These are phyloP conservation scores for Psilopsiagon aurifrons DNA, from an alignment of 2,113 vertebrate species.

Conservation along the genomic window DNA sequence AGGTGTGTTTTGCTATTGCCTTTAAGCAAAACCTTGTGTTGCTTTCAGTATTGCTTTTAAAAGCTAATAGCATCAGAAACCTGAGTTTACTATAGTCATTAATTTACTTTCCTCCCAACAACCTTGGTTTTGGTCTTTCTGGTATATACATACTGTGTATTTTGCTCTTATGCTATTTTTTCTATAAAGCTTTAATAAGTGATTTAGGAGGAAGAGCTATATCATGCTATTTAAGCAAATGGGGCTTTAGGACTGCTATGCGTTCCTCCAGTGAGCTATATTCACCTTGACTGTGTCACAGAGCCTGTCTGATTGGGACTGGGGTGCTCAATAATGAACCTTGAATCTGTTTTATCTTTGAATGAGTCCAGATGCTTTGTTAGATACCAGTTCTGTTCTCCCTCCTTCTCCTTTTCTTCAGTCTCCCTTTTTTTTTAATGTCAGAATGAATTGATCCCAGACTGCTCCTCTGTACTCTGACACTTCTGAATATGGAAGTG, in stretches of 20 bases:
- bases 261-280: not conserved
- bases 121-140: not conserved
- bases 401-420: not conserved
- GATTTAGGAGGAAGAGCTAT: conserved; percentile 21
- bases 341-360: conserved; percentile 57
- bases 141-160: not conserved
- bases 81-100: not conserved
- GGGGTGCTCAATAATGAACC: conserved; percentile 30
- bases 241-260: not conserved
- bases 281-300: not conserved
- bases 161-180: not conserved
- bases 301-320: conserved; percentile 9
- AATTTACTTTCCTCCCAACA: not conserved
- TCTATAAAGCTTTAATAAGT: not conserved
- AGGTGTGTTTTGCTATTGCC: not conserved
- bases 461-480: conserved; percentile 58
- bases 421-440: not conserved
- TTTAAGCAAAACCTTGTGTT: not conserved
- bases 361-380: conserved; percentile 63
- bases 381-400: conserved; percentile 47
- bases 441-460: conserved; percentile 70
- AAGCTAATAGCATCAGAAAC: not conserved
- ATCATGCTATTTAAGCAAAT: conserved; percentile 55
- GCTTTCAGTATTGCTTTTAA: not conserved
- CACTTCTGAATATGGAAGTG: conserved; percentile 72